A percentile compares a stretch with the other conserved stretches of the same genome.
These are phyloP conservation scores for Pangasianodon hypophthalmus DNA, from an alignment of 2,113 vertebrate species.

Conservation along the genomic window DNA sequence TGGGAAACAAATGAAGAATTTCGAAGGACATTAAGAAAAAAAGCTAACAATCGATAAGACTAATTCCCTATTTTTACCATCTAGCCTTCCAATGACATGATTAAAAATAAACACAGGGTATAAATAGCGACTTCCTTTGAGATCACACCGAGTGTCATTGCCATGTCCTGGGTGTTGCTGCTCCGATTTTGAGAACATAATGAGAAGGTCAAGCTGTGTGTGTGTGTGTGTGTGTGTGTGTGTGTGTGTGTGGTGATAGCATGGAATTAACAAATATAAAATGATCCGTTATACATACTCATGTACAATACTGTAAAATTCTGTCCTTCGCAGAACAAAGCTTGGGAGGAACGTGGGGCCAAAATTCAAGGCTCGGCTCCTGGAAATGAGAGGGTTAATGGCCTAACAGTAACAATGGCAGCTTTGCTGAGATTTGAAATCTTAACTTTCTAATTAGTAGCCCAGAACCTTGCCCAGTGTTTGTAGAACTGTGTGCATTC, in stretches of 20 bases:
- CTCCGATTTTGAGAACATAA: background rate
- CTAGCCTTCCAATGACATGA: background rate
- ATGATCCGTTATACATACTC: background rate
- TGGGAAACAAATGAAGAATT: background rate
- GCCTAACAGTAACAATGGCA: background rate
- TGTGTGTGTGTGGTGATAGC: background rate
- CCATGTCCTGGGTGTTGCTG: background rate
- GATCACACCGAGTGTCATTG: background rate
- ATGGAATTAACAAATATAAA: background rate
- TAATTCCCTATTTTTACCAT: background rate
- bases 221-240: slow-evolving; percentile 11
- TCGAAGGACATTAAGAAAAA: background rate
- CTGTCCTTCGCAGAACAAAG: background rate
- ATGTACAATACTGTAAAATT: background rate
- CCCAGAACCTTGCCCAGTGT: too few species aligned
- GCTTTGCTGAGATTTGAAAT: background rate
- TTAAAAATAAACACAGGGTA: slow-evolving; percentile 15
- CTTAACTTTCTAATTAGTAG: background rate
- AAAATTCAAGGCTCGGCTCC: background rate
- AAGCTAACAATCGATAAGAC: background rate
- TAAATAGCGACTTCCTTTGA: background rate
- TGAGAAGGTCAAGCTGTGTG: background rate
- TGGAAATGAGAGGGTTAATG: background rate
- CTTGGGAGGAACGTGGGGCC: background rate
- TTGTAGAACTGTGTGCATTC: background rate